Percentiles rank a stretch among this genome's conserved stretches.
These are phyloP conservation scores for Calephelis perditalis DNA, from an alignment of 2,888 invertebrate genomes.

Conservation along the genomic window DNA sequence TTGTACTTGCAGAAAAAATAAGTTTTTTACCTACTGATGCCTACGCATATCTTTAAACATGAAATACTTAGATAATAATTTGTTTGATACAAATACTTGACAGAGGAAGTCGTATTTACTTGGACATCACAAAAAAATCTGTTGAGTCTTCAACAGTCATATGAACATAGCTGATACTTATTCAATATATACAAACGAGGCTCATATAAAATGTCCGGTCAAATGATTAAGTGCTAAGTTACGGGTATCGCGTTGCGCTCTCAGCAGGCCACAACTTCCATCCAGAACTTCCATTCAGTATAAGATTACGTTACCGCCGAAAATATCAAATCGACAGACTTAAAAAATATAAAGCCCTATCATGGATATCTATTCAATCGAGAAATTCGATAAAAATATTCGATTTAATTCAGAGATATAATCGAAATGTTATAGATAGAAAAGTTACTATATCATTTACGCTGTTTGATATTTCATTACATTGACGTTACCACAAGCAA, in stretches of 20 bases:
- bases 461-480: no score
- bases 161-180: not conserved
- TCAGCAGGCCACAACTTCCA: slow-evolving; percentile 64
- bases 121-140: not conserved
- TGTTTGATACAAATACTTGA: no score
- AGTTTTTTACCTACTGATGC: no score
- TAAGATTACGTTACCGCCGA: slow-evolving; percentile 74
- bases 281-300: slow-evolving; percentile 52
- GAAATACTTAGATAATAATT: no score
- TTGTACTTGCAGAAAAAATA: no score
- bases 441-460: no score
- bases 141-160: not conserved
- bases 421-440: no score
- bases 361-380: no score
- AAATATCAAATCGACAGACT: slow-evolving; percentile 74
- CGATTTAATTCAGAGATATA: no score
- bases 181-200: slow-evolving; percentile 17
- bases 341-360: slow-evolving; percentile 55
- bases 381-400: no score
- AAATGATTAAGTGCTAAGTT: slow-evolving; percentile 77
- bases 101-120: not conserved
- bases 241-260: slow-evolving; percentile 62
- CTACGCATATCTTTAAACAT: no score
- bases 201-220: slow-evolving; percentile 65
- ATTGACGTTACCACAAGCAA: no score